Percentiles rank a stretch among this genome's conserved stretches.
These are phyloP conservation scores for Acinonyx jubatus DNA, from an alignment of 2,113 vertebrate species.

Conservation along the genomic window DNA sequence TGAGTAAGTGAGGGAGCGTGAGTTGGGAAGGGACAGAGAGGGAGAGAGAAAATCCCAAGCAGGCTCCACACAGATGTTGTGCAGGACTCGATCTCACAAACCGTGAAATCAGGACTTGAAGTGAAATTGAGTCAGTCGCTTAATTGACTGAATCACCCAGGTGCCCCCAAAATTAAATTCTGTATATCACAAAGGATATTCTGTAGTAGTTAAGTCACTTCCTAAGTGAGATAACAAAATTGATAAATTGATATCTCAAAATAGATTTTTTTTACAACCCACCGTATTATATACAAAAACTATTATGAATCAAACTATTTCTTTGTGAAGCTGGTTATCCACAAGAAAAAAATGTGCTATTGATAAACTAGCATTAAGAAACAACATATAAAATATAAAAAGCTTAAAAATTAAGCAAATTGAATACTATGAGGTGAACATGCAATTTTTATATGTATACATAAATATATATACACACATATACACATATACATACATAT, in stretches of 20 bases:
- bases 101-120: too few relatives aligned
- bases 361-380: neutral
- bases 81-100: too few relatives aligned
- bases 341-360: neutral
- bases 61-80: too few relatives aligned
- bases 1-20: too few relatives aligned
- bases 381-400: neutral
- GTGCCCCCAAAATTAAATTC: neutral
- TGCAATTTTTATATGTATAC: neutral
- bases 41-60: too few relatives aligned
- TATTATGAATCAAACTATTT: neutral
- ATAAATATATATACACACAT: rapidly evolving
- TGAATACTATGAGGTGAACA: neutral
- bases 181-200: neutral
- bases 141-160: too few relatives aligned
- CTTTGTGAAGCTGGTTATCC: neutral
- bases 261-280: neutral
- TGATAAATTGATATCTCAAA: neutral
- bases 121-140: too few relatives aligned
- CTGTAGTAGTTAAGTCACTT: neutral
- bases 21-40: too few relatives aligned
- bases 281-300: neutral
- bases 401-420: neutral
- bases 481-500: rapidly evolving
- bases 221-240: neutral